These are phyloP conservation scores for Exocentrus adspersus DNA, from an alignment of 2,888 invertebrate species.

Conservation along the genomic window DNA sequence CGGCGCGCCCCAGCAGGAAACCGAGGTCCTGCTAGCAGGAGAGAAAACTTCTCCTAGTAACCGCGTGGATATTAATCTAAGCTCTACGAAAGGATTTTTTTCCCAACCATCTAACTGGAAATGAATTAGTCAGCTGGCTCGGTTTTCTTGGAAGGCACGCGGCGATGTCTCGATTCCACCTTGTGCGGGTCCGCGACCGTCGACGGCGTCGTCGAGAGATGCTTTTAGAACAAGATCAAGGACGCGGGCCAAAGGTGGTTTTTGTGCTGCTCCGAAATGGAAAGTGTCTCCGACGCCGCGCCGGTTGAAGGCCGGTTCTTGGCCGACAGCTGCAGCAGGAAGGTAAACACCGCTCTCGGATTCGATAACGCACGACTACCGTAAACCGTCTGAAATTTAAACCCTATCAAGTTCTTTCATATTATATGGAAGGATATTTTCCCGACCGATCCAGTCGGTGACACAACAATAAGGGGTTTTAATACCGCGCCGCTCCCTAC, in stretches of 20 bases:
- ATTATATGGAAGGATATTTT: conserved; percentile 33
- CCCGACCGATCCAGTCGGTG: conserved; percentile 29
- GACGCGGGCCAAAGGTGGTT: conserved; percentile 23
- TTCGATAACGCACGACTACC: too few species aligned
- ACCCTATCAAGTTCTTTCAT: too few species aligned
- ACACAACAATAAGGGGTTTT: conserved; percentile 57
- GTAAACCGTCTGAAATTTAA: too few species aligned
- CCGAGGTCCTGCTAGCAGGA: conserved; percentile 1
- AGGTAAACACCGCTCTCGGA: too few species aligned
- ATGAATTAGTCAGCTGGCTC: too few species aligned
- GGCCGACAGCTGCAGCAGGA: not conserved
- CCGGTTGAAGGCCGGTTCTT: not conserved
- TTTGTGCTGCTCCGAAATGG: conserved; percentile 19
- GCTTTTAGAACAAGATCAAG: conserved; percentile 35
- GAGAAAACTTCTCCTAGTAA: not conserved
- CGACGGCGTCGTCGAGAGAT: conserved; percentile 14
- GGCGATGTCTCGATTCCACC: conserved; percentile 41
- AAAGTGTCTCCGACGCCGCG: conserved; percentile 1
- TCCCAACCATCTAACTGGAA: too few species aligned
- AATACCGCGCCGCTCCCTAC: conserved; percentile 48
- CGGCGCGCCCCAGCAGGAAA: too few species aligned
- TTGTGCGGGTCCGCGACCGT: conserved; percentile 46
- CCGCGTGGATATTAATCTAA: not conserved
- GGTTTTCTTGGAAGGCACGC: not conserved
- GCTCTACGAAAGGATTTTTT: conserved; percentile 1